Evolutionary conservation across 2,888 invertebrate genomes (phyloP).

Genomic region (Aethes cnicana): DNA sequence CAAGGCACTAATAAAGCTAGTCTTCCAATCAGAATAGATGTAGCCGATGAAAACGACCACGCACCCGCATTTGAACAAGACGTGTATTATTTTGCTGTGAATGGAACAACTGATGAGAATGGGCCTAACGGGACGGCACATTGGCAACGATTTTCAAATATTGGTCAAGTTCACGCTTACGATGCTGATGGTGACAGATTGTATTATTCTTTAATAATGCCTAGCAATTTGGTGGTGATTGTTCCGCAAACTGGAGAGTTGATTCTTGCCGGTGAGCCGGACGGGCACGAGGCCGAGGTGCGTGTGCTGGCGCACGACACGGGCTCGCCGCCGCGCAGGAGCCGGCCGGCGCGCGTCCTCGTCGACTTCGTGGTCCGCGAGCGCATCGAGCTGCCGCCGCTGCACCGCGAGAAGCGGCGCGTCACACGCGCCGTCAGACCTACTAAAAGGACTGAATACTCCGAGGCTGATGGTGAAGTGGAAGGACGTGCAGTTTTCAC

Average conservation of each 20-base stretch:
- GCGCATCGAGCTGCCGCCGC: conserved; percentile 83
- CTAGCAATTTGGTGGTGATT: conserved; percentile 92
- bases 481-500: conserved; percentile 94
- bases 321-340: conserved; percentile 87
- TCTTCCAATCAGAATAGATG: conserved; percentile 88
- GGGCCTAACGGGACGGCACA: conserved; percentile 83
- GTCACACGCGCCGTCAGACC: conserved; percentile 95
- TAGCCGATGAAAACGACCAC: conserved; percentile 96
- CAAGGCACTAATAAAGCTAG: conserved; percentile 91
- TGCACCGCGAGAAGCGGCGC: conserved; percentile 87
- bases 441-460: conserved; percentile 95
- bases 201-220: conserved; percentile 91
- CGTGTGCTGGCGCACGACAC: conserved; percentile 92
- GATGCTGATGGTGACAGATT: conserved; percentile 96
- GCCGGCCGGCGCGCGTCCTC: conserved; percentile 88
- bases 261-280: conserved; percentile 90
- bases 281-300: conserved; percentile 85
- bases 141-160: conserved; percentile 90
- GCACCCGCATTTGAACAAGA: conserved; percentile 91
- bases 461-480: conserved; percentile 94
- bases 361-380: conserved; percentile 86
- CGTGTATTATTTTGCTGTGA: conserved; percentile 89
- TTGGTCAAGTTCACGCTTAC: conserved; percentile 92
- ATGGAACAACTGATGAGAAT: conserved; percentile 83
- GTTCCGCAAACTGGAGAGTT: conserved; percentile 96